Conservation (phyloP, 2,888 invertebrate genomes). For the Drosophila hawaiiensis region DNA sequence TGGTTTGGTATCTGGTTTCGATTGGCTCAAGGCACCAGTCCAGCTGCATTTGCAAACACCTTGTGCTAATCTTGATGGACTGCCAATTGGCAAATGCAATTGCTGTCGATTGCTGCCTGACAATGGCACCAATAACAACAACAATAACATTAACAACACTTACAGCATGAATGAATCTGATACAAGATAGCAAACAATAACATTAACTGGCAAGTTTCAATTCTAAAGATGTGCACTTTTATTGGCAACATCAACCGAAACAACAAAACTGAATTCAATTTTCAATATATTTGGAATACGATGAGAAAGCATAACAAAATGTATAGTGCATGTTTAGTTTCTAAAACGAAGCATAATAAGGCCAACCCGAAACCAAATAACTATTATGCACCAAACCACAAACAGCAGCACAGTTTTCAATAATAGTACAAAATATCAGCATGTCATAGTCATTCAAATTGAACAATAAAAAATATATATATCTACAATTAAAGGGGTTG, state of each 20-base stretch:
- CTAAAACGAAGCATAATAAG: conserved; percentile 60
- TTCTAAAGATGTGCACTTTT: background rate
- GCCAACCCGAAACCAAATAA: conserved; percentile 36
- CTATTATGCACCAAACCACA: conserved; percentile 19
- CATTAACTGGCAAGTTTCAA: background rate
- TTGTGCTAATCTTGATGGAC: conserved; percentile 62
- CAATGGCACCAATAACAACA: conserved; percentile 25
- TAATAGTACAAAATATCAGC: conserved; percentile 10
- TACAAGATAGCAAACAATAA: conserved; percentile 8
- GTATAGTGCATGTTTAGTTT: conserved; percentile 50
- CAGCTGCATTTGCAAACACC: conserved; percentile 21
- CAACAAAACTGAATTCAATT: conserved; percentile 6
- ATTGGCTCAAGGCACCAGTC: conserved; percentile 11
- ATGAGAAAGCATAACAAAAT: conserved; percentile 43
- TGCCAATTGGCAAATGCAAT: conserved; percentile 63
- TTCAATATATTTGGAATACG: background rate
- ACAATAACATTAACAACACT: background rate
- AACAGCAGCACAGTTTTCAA: conserved; percentile 16
- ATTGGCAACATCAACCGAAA: background rate
- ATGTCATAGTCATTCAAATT: background rate
- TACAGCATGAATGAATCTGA: conserved; percentile 4
- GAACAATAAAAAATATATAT: background rate
- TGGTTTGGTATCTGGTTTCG: conserved; percentile 4
- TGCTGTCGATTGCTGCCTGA: conserved; percentile 31
- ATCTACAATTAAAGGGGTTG: background rate